Conservation (phyloP, 2,113 vertebrate species). For the Corythornis vintsioides region DNA sequence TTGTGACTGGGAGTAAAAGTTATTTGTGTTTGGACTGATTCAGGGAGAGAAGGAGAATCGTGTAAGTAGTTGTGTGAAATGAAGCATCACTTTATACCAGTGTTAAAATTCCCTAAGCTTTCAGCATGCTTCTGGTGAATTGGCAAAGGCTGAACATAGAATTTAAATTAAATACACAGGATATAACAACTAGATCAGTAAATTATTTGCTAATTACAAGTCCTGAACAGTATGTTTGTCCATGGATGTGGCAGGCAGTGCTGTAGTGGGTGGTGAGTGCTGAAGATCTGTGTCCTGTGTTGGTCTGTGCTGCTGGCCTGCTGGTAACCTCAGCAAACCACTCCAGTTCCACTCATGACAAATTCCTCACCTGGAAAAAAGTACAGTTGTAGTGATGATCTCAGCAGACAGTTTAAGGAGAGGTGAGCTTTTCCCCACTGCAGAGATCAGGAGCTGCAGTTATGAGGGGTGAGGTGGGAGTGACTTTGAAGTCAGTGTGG, state of each 20-base stretch:
- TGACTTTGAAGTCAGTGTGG: neutral
- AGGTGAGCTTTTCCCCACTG: neutral
- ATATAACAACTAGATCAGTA: neutral
- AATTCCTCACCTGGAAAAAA: neutral
- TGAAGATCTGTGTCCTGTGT: neutral
- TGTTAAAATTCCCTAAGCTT: neutral
- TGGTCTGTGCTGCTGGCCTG: neutral
- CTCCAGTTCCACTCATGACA: neutral
- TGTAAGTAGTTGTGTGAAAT: neutral
- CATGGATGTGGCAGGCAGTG: neutral
- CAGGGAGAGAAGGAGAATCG: neutral
- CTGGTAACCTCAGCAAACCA: neutral
- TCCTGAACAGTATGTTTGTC: neutral
- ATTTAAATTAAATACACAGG: neutral
- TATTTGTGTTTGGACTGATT: neutral
- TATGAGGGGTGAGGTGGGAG: neutral
- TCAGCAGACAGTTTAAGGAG: rapidly evolving
- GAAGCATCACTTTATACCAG: neutral
- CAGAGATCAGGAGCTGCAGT: too few species aligned
- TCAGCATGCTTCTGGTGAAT: neutral
- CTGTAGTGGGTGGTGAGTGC: neutral
- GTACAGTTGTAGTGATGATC: too few species aligned
- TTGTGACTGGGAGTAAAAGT: neutral
- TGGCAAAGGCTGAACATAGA: neutral
- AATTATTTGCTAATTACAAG: neutral